Conservation (phyloP, 2,113 vertebrate genomes). For the Sciurus niger region DNA sequence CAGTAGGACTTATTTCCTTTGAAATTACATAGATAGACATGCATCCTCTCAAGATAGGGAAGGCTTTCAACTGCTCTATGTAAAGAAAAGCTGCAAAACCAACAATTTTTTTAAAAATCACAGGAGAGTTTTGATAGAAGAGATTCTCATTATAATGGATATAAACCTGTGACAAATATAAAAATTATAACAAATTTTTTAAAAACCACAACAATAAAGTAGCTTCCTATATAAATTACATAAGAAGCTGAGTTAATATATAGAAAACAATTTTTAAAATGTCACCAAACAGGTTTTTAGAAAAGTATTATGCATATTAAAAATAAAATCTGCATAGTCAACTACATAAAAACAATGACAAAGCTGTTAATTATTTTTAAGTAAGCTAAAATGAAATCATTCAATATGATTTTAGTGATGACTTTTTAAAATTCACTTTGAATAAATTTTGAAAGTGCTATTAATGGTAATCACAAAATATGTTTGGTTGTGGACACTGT, state of each 20-base stretch:
- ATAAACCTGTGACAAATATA: slow-evolving; percentile 38
- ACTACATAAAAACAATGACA: neutral
- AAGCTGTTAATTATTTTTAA: slow-evolving; percentile 45
- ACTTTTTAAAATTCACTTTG: neutral
- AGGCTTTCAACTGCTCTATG: neutral
- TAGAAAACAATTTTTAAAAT: slow-evolving; percentile 43
- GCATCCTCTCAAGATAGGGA: neutral
- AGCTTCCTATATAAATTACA: slow-evolving; percentile 13
- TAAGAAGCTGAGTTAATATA: neutral
- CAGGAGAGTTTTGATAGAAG: neutral
- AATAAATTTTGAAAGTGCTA: slow-evolving; percentile 46
- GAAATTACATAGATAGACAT: slow-evolving; percentile 31
- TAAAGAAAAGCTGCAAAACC: slow-evolving; percentile 11
- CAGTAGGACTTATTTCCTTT: slow-evolving; percentile 48
- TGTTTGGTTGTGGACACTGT: neutral
- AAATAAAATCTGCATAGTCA: neutral
- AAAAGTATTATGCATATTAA: slow-evolving; percentile 33
- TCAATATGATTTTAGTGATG: neutral
- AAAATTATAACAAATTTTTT: neutral
- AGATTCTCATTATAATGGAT: neutral
- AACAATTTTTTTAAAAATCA: neutral
- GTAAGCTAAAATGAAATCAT: slow-evolving; percentile 34
- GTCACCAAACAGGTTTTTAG: neutral
- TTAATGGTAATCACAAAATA: slow-evolving; percentile 18
- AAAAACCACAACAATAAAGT: neutral